phyloP scores from a whole-genome alignment of 2,888 invertebrate genomes.

The Yponomeuta evonymella region DNA sequence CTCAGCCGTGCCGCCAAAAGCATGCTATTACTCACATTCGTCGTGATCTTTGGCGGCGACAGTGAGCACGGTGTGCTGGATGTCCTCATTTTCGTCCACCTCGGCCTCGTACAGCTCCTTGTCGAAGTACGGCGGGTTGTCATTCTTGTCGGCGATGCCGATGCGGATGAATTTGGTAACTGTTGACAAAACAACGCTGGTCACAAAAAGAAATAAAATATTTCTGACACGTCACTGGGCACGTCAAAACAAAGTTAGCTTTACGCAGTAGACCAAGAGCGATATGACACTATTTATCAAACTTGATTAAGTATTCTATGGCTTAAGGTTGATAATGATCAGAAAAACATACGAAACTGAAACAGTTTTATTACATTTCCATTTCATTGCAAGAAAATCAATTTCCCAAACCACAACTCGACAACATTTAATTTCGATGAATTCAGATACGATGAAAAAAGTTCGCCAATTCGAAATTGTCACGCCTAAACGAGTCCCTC shows the following conservation, averaged over 20 bases:
- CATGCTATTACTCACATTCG: slow-evolving; percentile 88
- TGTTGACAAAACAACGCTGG: slow-evolving; percentile 70
- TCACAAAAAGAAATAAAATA: background rate
- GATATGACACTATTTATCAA: background rate
- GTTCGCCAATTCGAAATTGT: slow-evolving; percentile 37
- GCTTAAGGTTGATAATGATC: background rate
- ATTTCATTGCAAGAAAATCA: background rate
- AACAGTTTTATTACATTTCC: background rate
- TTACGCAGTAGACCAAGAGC: background rate
- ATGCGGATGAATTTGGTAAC: slow-evolving; percentile 99
- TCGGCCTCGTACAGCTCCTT: slow-evolving; percentile 97
- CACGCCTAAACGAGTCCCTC: slow-evolving; percentile 37
- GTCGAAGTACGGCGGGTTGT: slow-evolving; percentile 99
- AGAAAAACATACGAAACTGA: background rate
- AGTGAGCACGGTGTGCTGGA: slow-evolving; percentile 96
- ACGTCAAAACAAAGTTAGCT: no score
- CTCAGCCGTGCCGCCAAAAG: background rate
- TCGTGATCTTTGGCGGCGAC: slow-evolving; percentile 99
- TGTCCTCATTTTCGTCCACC: slow-evolving; percentile 98
- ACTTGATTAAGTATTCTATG: no score
- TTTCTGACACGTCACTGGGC: background rate
- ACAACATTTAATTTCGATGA: slow-evolving; percentile 8
- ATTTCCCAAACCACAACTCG: background rate
- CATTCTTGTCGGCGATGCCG: slow-evolving; percentile 99
- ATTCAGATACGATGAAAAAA: slow-evolving; percentile 24